Base-by-base conservation (phyloP, 2,888 invertebrate species). In the Drosophila multiciliata region DNA sequence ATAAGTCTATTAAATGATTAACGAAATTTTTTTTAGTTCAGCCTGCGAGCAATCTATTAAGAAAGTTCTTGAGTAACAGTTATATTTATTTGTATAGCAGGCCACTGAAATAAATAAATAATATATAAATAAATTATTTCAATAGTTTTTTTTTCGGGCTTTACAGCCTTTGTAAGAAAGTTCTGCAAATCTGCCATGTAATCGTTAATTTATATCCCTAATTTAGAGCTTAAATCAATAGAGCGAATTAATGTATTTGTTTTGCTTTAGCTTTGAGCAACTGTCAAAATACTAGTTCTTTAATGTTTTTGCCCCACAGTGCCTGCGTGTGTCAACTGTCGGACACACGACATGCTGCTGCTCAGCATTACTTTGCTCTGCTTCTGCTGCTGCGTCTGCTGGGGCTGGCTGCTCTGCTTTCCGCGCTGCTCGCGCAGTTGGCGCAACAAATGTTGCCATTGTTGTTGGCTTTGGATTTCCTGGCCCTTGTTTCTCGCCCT, bases 401-500 rank as follows among this genome's bases (percentile, higher is more conserved):
- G 64, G n/a, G n/a, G 42, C 20, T 20, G 42, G 15, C 45, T 35
- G 36, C 54, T 32, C 40, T 36, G 38, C 48, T 23, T n/a, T 38
- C 52, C 33, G 35, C 23, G 52, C 33, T 53, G 57, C 62, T 50
- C 35, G 57, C 32, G 45, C 49, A 26, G 50, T 53, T 81, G 81
- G 80, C 85, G 88, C 88, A 88, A 88, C 88, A 88, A 88, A 88
- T 88, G 89, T 89, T 89, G 89, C 82, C 76, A 82, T 83, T 87
- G 82, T 75, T 69, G 61, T 65, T 74, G 68, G 55, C 69, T 29
- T 36, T 40, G 48, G 49, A 35, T 48, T 48, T 66, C 40, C 63
- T 71, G 62, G 63, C 59, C 63, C 66, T 66, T 66, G 71, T 48
- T 15, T 45, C 45, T 26, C 42, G 67, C 62, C 74, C 80, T 80